These are phyloP conservation scores for Stenichneumon culpator DNA, from an alignment of 2,888 invertebrate species.

Conservation along the genomic window DNA sequence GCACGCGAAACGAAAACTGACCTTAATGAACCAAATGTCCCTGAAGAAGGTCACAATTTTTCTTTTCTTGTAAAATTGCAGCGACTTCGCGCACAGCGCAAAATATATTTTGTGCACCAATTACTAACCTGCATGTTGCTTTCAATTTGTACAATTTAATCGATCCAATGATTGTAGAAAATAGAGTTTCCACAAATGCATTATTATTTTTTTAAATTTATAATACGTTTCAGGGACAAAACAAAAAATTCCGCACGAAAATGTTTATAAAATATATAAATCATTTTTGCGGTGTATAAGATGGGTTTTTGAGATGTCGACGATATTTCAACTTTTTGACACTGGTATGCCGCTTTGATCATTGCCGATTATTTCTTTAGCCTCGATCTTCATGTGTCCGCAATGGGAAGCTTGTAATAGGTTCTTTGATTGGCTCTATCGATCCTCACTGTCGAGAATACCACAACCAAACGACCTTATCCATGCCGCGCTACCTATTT, in stretches of 20 bases:
- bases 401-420: constrained; percentile 71
- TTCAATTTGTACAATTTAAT: too few relatives aligned
- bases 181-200: too few relatives aligned
- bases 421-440: constrained; percentile 74
- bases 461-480: constrained; percentile 73
- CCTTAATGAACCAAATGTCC: background rate
- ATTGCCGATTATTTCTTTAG: constrained; percentile 52
- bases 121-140: too few relatives aligned
- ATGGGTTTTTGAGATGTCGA: background rate
- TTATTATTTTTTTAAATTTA: too few relatives aligned
- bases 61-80: too few relatives aligned
- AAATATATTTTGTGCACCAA: too few relatives aligned
- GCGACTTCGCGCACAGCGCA: too few relatives aligned
- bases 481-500: constrained; percentile 66
- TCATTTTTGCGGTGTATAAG: background rate
- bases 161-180: too few relatives aligned
- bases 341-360: background rate
- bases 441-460: constrained; percentile 67
- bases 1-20: background rate
- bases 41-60: too few relatives aligned
- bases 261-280: background rate
- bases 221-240: too few relatives aligned
- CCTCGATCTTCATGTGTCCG: constrained; percentile 45
- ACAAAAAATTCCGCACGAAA: background rate
- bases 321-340: background rate